Conservation (phyloP, 2,113 vertebrate genomes). For the Heloderma charlesbogerti region DNA sequence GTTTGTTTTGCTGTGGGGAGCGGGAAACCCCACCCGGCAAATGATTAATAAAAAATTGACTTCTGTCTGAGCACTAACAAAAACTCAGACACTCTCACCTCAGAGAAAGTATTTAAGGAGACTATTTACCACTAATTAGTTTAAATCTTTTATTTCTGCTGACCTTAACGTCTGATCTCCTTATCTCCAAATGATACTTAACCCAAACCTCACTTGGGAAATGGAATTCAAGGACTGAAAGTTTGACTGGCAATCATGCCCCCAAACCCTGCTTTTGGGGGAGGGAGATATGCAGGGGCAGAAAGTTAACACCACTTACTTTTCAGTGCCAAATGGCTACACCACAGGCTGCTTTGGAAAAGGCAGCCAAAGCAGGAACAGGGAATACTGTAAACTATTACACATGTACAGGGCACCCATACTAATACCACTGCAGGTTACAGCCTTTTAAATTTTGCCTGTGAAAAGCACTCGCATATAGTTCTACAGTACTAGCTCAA, state of each 20-base stretch:
- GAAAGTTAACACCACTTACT: not conserved
- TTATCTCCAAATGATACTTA: not conserved
- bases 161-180: not conserved
- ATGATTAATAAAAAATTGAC: slow-evolving; percentile 10
- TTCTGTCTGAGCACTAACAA: not conserved
- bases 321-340: not conserved
- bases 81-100: not conserved
- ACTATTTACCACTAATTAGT: not conserved
- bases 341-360: not conserved
- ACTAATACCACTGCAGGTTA: not conserved
- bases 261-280: not conserved
- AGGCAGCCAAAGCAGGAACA: not conserved
- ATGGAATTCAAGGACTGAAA: not conserved
- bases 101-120: not conserved
- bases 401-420: not conserved
- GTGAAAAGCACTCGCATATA: not conserved
- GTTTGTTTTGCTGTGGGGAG: slow-evolving; percentile 18
- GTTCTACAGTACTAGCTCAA: not conserved
- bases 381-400: not conserved
- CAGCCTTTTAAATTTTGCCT: not conserved
- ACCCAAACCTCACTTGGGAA: not conserved
- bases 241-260: no score
- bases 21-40: not conserved
- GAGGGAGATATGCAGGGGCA: not conserved
- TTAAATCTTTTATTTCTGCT: not conserved